A percentile compares a stretch with the other conserved stretches of the same genome.
Conservation (phyloP, 2,888 invertebrate species). For the Asteroscopus sphinx region DNA sequence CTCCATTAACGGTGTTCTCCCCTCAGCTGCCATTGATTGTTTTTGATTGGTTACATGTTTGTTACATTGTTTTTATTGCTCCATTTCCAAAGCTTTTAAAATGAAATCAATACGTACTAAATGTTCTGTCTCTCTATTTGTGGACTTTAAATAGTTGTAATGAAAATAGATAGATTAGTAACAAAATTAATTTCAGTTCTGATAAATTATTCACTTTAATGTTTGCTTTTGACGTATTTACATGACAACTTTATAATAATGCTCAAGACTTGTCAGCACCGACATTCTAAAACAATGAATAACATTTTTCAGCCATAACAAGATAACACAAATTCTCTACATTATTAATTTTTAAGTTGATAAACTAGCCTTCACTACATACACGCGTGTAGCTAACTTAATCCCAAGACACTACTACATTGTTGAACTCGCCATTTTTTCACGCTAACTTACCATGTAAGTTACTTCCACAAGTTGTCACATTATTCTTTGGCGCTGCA, state of each 20-base stretch:
- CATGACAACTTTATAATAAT: background rate
- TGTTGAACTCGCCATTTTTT: slow-evolving; percentile 56
- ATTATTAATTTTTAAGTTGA: slow-evolving; percentile 7
- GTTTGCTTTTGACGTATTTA: background rate
- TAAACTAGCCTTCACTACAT: slow-evolving; percentile 4
- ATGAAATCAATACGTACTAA: slow-evolving; percentile 42
- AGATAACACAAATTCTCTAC: slow-evolving; percentile 9
- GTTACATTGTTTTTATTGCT: slow-evolving; percentile 60
- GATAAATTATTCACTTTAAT: background rate
- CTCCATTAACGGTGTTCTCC: slow-evolving; percentile 82
- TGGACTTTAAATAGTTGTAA: background rate
- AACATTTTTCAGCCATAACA: background rate
- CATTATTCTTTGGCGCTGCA: slow-evolving; percentile 70
- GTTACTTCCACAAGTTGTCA: slow-evolving; percentile 77
- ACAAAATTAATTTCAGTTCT: background rate
- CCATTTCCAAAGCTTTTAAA: slow-evolving; percentile 54
- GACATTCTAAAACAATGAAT: slow-evolving; percentile 8
- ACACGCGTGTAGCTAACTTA: slow-evolving; percentile 6
- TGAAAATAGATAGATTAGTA: background rate
- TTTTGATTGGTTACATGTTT: slow-evolving; percentile 76
- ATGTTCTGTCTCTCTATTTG: slow-evolving; percentile 7
- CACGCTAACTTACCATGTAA: slow-evolving; percentile 57
- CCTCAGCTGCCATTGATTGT: slow-evolving; percentile 75
- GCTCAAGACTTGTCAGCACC: background rate
- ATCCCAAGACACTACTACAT: slow-evolving; percentile 26